Conservation (phyloP, 2,888 invertebrate species). For the Graphium colonna region DNA sequence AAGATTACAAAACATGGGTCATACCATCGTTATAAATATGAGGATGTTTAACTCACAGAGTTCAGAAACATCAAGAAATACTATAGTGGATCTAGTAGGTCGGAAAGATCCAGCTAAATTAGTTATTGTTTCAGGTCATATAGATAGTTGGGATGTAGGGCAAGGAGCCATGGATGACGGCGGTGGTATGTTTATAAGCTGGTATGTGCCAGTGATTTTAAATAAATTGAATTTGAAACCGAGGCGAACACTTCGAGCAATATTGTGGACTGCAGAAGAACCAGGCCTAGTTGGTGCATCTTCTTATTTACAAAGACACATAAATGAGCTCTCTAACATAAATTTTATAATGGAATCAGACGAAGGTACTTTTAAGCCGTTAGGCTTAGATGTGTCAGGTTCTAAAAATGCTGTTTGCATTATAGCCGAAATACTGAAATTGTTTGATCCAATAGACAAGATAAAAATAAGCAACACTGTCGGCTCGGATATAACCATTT, state of each 20-base stretch:
- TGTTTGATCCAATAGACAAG: conserved; percentile 81
- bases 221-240: conserved; percentile 83
- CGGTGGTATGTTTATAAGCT: conserved; percentile 89
- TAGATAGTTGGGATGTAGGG: conserved; percentile 95
- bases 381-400: conserved; percentile 85
- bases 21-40: conserved; percentile 62
- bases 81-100: conserved; percentile 84
- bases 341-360: conserved; percentile 92
- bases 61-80: conserved; percentile 83
- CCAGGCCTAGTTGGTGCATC: conserved; percentile 84
- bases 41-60: conserved; percentile 82
- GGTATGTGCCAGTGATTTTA: conserved; percentile 85
- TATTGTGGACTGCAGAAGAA: conserved; percentile 92
- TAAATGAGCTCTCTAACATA: conserved; percentile 78
- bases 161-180: conserved; percentile 94
- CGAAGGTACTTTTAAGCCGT: conserved; percentile 88
- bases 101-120: conserved; percentile 59
- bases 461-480: conserved; percentile 71
- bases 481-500: conserved; percentile 85
- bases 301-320: conserved; percentile 82
- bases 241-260: conserved; percentile 85
- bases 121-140: conserved; percentile 90
- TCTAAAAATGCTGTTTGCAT: conserved; percentile 82
- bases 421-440: conserved; percentile 81
- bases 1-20: conserved; percentile 79